Conservation (phyloP, 2,888 invertebrate species). For the Epistrophe eligans region DNA sequence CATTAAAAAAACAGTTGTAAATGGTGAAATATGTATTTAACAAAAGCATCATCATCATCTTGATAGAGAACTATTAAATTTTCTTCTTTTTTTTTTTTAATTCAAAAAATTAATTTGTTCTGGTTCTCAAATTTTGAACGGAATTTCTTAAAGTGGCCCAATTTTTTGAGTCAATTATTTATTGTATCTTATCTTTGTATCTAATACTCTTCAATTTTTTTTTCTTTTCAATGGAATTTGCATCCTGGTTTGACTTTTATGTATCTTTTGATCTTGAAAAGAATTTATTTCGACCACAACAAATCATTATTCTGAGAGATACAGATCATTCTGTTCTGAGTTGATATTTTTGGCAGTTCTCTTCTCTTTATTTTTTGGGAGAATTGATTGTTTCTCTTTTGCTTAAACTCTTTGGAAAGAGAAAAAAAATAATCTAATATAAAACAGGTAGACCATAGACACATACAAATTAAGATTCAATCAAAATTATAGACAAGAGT, state of each 20-base stretch:
- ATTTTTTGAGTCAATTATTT: conserved; percentile 26
- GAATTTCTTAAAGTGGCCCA: conserved; percentile 55
- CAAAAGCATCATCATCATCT: conserved; percentile 25
- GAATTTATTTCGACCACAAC: conserved; percentile 24
- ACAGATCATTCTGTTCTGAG: not conserved
- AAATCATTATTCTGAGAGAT: conserved; percentile 13
- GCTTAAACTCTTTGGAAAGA: conserved; percentile 60
- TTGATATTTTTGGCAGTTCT: conserved; percentile 31
- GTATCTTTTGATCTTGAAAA: conserved; percentile 21
- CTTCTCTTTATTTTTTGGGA: conserved; percentile 3
- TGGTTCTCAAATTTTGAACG: conserved; percentile 23
- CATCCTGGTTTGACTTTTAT: conserved; percentile 35
- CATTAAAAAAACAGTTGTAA: conserved; percentile 52
- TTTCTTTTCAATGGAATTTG: conserved; percentile 10
- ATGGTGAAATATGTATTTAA: conserved; percentile 46
- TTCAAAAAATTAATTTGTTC: conserved; percentile 42
- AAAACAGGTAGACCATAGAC: conserved; percentile 8
- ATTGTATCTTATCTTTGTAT: conserved; percentile 28
- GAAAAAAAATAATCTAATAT: conserved; percentile 27
- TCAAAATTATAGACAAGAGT: conserved; percentile 59
- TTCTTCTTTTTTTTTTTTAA: conserved; percentile 6
- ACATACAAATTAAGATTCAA: conserved; percentile 61
- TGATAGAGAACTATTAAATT: conserved; percentile 42
- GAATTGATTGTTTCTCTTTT: conserved; percentile 8
- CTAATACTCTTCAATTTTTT: conserved; percentile 26